Percentiles rank a stretch among this genome's conserved stretches.
Evolutionary conservation across 2,888 invertebrate species (phyloP).

Genomic region (Hyposoter dolosus): DNA sequence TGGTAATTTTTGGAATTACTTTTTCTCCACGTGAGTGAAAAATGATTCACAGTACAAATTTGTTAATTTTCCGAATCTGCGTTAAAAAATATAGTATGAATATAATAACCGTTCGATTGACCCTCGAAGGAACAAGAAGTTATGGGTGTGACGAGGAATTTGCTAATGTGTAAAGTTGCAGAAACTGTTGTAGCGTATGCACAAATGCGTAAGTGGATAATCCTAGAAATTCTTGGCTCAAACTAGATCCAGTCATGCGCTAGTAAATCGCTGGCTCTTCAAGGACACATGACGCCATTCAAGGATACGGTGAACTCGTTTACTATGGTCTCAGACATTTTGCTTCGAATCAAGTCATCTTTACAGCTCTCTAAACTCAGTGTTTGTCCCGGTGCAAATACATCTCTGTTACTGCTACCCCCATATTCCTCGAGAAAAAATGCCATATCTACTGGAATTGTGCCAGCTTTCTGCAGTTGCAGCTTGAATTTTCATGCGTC

Average conservation of each 20-base stretch:
- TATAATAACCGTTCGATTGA: neutral
- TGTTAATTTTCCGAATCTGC: neutral
- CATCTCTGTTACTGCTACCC: slow-evolving; percentile 35
- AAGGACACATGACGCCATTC: slow-evolving; percentile 54
- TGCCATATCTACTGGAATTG: slow-evolving; percentile 60
- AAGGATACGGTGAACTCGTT: slow-evolving; percentile 54
- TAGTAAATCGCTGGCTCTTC: slow-evolving; percentile 31
- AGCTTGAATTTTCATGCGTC: slow-evolving; percentile 50
- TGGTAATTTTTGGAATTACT: too few species aligned
- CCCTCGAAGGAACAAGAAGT: neutral
- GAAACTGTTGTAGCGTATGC: neutral
- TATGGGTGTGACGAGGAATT: neutral
- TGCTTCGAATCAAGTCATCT: slow-evolving; percentile 56
- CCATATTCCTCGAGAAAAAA: slow-evolving; percentile 36
- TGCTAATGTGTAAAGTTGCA: slow-evolving; percentile 1
- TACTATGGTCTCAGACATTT: slow-evolving; percentile 50
- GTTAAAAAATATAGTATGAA: neutral
- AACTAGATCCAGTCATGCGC: slow-evolving; percentile 29
- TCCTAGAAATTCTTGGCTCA: slow-evolving; percentile 50
- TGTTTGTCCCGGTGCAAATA: slow-evolving; percentile 33
- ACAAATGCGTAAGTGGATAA: slow-evolving; percentile 39
- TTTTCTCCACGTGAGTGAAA: too few species aligned
- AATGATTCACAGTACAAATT: neutral
- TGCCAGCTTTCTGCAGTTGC: slow-evolving; percentile 51
- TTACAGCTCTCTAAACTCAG: slow-evolving; percentile 24